These are phyloP conservation scores for Pteronura brasiliensis DNA, from an alignment of 2,113 vertebrate genomes.

Conservation along the genomic window DNA sequence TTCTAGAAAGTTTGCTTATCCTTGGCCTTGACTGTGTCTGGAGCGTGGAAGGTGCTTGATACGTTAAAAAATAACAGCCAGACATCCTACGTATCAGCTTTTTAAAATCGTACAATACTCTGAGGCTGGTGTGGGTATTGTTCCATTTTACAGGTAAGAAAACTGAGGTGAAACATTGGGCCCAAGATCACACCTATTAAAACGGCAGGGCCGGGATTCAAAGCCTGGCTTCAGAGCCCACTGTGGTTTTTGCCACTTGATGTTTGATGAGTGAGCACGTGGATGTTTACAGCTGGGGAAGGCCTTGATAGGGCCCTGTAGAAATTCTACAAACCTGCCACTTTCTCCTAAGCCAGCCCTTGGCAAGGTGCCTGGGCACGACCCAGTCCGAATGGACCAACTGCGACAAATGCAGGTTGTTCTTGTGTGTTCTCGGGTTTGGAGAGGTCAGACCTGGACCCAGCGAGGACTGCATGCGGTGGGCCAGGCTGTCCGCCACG, in stretches of 20 bases:
- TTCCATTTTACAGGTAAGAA: neutral
- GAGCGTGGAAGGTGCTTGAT: neutral
- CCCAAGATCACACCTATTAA: neutral
- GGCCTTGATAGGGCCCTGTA: too few species aligned
- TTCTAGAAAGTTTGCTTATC: neutral
- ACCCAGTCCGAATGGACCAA: neutral
- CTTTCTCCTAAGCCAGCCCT: neutral
- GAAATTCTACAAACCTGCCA: neutral
- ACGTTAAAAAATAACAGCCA: neutral
- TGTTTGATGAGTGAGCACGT: fast-evolving
- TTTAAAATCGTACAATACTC: too few species aligned
- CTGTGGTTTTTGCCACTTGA: neutral
- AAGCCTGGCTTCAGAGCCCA: neutral
- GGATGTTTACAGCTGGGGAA: neutral
- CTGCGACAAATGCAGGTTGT: neutral
- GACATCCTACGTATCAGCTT: neutral
- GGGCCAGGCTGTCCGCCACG: neutral
- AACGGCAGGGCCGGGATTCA: neutral
- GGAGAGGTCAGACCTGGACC: neutral
- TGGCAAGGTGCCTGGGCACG: neutral
- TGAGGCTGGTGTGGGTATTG: neutral
- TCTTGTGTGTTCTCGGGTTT: neutral
- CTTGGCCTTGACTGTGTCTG: neutral
- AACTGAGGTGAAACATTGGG: neutral
- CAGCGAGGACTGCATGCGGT: neutral